A percentile compares a stretch with the other conserved stretches of the same genome.
Evolutionary conservation across 2,797 vertebrate genomes (phyloP).

Genomic region (Dermochelys coriacea): DNA sequence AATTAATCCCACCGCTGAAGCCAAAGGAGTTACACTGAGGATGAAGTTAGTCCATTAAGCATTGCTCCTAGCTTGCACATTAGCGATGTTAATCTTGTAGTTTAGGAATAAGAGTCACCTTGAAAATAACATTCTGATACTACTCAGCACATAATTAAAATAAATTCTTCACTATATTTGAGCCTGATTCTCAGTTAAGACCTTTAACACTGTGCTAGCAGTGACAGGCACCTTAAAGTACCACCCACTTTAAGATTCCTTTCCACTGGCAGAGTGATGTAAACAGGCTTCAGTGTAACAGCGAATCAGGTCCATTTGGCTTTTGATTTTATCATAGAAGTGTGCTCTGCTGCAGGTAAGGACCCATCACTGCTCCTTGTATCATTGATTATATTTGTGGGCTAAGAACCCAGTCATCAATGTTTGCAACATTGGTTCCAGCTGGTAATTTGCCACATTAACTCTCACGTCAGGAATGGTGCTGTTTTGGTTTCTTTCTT

Average conservation of each 20-base stretch:
- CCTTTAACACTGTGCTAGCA: rapidly evolving
- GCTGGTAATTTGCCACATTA: not conserved
- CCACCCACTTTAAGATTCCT: not conserved
- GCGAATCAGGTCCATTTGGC: not conserved
- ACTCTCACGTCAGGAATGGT: not conserved
- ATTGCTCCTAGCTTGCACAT: not conserved
- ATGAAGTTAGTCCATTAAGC: not conserved
- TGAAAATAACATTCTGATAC: rapidly evolving
- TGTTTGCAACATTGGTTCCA: too few relatives aligned
- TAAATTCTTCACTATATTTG: not conserved
- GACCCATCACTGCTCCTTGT: too few relatives aligned
- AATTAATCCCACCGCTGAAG: not conserved
- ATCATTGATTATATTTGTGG: not conserved
- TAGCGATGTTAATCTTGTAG: not conserved
- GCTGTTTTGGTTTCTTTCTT: not conserved
- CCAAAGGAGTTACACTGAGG: not conserved
- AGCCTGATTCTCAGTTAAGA: not conserved
- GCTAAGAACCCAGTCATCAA: not conserved
- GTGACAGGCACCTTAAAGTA: not conserved
- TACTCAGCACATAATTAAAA: not conserved
- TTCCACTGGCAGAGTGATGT: not conserved
- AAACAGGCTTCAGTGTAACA: not conserved
- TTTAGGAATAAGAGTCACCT: not conserved
- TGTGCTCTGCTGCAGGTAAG: not conserved
- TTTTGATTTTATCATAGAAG: not conserved